Evolutionary conservation across 2,888 invertebrate genomes (phyloP).

Genomic region (Keiferia lycopersicella): DNA sequence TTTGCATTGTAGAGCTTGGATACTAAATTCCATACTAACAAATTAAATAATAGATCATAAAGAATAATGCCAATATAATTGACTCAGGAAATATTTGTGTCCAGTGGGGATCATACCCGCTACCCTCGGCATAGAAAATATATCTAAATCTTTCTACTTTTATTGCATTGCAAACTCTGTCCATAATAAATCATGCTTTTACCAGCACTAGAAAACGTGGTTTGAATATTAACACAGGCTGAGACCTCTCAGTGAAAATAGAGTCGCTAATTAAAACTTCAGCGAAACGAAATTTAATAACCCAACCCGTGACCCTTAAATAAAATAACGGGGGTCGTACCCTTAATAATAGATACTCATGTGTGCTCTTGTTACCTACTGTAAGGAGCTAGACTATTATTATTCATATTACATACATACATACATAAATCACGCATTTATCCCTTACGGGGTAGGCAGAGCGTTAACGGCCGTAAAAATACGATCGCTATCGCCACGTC

Average conservation of each 20-base stretch:
- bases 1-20: too few species aligned
- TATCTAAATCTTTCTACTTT: background rate
- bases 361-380: background rate
- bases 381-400: background rate
- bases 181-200: slow-evolving; percentile 29
- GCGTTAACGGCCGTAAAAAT: too few species aligned
- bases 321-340: slow-evolving; percentile 16
- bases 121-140: background rate
- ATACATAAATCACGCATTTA: too few species aligned
- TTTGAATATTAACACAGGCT: slow-evolving; percentile 45
- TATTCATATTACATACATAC: too few species aligned
- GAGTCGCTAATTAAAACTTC: slow-evolving; percentile 54
- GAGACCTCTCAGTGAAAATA: slow-evolving; percentile 40
- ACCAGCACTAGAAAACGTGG: slow-evolving; percentile 31
- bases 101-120: too few species aligned
- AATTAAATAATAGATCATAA: too few species aligned
- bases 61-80: too few species aligned
- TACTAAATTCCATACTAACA: too few species aligned
- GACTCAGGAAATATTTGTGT: too few species aligned
- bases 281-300: slow-evolving; percentile 50
- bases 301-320: slow-evolving; percentile 29
- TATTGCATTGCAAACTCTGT: background rate
- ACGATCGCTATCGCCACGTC: too few species aligned
- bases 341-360: background rate
- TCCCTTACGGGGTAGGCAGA: too few species aligned